These are phyloP conservation scores for Pseudomugil gertrudae DNA, from an alignment of 2,797 vertebrate genomes.

Conservation along the genomic window DNA sequence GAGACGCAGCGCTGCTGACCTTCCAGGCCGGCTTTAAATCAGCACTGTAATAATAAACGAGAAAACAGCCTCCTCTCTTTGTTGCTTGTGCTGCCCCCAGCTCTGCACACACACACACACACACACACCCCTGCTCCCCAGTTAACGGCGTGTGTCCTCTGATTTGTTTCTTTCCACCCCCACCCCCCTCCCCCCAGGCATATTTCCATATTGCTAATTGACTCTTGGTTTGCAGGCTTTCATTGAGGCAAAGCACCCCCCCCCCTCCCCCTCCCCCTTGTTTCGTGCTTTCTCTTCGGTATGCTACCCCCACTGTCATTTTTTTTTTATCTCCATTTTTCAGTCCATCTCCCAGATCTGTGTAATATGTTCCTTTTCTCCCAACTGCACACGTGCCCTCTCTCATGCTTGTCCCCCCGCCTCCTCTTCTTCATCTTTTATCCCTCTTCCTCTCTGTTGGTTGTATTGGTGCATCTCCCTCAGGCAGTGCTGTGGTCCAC, in stretches of 20 bases:
- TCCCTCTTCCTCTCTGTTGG: not conserved
- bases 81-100: conserved; percentile 44
- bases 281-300: conserved; percentile 6
- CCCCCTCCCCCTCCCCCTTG: not conserved
- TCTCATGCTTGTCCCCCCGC: conserved; percentile 3
- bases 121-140: conserved; percentile 26
- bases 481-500: conserved; percentile 49
- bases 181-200: conserved; percentile 35
- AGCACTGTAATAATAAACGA: conserved; percentile 68
- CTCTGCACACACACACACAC: conserved; percentile 33
- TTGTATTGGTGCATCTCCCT: conserved; percentile 44
- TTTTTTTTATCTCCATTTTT: conserved; percentile 39
- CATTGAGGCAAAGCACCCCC: conserved; percentile 26
- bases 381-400: not conserved
- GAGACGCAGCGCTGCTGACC: conserved; percentile 49
- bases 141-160: conserved; percentile 61
- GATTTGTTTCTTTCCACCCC: conserved; percentile 41
- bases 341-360: conserved; percentile 17
- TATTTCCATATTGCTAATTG: conserved; percentile 81
- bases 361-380: not conserved
- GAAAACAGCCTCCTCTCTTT: conserved; percentile 59
- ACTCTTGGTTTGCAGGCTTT: conserved; percentile 71
- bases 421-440: not conserved
- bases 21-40: conserved; percentile 67
- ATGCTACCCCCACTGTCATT: conserved; percentile 11